phyloP scores from a whole-genome alignment of 2,113 vertebrate species.

The Megaleporinus macrocephalus region DNA sequence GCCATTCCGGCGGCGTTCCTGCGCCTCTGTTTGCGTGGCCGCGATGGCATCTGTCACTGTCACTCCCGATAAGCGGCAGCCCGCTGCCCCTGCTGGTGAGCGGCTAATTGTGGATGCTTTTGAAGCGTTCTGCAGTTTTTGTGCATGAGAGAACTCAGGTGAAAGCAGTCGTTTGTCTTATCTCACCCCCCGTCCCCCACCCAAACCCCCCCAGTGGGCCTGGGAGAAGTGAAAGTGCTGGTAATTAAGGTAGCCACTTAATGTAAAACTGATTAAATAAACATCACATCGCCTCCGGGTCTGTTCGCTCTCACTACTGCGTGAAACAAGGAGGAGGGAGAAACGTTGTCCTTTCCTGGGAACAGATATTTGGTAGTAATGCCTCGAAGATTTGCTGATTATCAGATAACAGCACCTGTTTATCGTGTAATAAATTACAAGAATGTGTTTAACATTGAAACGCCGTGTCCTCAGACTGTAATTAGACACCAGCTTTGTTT shows the following conservation, averaged over 20 bases:
- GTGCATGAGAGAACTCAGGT: conserved; percentile 47
- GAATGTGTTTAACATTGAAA: no score
- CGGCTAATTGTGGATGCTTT: conserved; percentile 39
- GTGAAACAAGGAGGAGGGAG: conserved; percentile 47
- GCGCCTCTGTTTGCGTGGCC: background rate
- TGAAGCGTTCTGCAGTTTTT: conserved; percentile 37
- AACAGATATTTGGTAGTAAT: background rate
- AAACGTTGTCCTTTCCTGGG: background rate
- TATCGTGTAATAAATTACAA: no score
- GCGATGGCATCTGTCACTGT: background rate
- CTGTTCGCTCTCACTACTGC: conserved; percentile 58
- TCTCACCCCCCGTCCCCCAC: no score
- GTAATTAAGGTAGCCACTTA: conserved; percentile 65
- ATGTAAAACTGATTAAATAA: conserved; percentile 70
- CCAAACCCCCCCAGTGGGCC: conserved; percentile 63
- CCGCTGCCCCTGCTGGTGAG: background rate
- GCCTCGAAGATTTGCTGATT: background rate
- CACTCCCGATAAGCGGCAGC: background rate
- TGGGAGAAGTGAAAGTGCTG: conserved; percentile 60
- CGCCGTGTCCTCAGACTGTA: no score
- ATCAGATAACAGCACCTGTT: no score
- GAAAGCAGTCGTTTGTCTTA: conserved; percentile 63
- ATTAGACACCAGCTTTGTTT: background rate
- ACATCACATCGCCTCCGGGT: conserved; percentile 56
- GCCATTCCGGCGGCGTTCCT: background rate